Percentiles rank a stretch among this genome's conserved stretches.
Evolutionary conservation across 2,888 invertebrate genomes (phyloP).

Genomic region (Zootermopsis nevadensis): DNA sequence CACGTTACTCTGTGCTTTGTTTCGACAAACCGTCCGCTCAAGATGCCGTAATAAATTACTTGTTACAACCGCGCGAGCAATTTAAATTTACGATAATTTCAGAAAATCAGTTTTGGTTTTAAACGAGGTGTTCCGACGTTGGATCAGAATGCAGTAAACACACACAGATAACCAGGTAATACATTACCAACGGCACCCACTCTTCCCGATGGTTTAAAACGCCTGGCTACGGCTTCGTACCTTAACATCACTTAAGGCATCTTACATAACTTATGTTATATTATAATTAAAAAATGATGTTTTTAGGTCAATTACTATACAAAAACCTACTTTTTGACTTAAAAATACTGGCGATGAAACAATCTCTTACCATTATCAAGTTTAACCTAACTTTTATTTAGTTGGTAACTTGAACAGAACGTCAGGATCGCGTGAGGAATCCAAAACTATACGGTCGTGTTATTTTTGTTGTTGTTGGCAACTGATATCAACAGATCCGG

Average conservation of each 20-base stretch:
- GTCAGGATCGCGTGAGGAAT: not conserved
- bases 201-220: not conserved
- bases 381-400: not conserved
- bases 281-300: not conserved
- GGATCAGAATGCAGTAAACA: no score
- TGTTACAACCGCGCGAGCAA: no score
- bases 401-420: not conserved
- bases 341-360: not conserved
- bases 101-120: no score
- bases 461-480: conserved; percentile 8
- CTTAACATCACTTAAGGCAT: not conserved
- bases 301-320: not conserved
- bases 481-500: not conserved
- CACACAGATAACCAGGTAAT: no score
- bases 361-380: not conserved
- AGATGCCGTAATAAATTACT: no score
- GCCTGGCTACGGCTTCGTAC: not conserved
- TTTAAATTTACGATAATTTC: no score
- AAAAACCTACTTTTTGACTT: not conserved
- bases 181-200: not conserved
- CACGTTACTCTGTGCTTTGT: no score
- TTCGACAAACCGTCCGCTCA: no score
- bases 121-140: no score
- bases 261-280: not conserved
- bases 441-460: not conserved